Percentiles rank a stretch among this genome's conserved stretches.
phyloP scores from a whole-genome alignment of 2,797 vertebrate species.

The Tauraco hartlaubi region DNA sequence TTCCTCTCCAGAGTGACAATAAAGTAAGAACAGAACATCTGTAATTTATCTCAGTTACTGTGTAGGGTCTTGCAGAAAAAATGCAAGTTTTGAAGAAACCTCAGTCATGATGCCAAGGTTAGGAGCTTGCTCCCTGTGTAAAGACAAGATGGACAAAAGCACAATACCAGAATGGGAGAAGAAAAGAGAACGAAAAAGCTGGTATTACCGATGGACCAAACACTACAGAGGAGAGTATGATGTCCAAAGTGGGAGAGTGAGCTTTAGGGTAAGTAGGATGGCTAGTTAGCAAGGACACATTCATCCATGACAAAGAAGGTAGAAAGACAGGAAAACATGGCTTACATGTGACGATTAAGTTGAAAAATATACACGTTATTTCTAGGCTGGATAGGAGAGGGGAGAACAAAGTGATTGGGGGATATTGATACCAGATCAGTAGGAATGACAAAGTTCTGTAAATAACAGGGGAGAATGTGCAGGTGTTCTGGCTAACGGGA shows the following conservation, averaged over 20 bases:
- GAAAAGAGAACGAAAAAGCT: background rate
- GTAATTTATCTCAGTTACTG: background rate
- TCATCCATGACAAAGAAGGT: background rate
- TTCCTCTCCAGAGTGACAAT: background rate
- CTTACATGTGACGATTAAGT: background rate
- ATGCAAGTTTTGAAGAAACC: background rate
- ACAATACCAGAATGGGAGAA: background rate
- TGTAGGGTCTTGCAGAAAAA: background rate
- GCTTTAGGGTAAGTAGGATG: background rate
- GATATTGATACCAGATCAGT: background rate
- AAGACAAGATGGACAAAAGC: background rate
- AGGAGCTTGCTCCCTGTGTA: background rate
- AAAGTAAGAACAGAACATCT: background rate
- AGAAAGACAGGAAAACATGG: background rate
- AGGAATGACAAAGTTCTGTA: background rate
- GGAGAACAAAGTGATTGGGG: background rate
- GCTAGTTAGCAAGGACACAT: background rate
- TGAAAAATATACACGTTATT: background rate
- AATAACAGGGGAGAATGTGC: background rate
- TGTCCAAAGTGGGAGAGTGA: background rate
- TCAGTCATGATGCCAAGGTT: background rate
- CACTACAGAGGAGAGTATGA: background rate
- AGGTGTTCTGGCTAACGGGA: background rate
- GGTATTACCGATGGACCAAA: background rate
- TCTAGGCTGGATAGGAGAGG: background rate